Conservation (phyloP, 2,113 vertebrate genomes). For the Sardina pilchardus region DNA sequence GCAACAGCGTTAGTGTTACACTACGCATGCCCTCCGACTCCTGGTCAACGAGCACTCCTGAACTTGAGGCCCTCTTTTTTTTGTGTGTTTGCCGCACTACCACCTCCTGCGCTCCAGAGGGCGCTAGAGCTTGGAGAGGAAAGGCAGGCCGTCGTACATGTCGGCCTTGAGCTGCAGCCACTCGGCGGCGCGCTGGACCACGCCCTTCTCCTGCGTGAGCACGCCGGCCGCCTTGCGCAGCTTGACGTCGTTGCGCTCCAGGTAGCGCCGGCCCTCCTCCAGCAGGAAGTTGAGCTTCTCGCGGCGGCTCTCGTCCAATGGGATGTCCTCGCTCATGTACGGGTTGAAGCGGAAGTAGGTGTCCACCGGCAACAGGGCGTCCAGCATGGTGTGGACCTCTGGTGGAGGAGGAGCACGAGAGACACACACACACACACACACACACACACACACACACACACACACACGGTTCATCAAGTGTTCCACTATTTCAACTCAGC, state of each 20-base stretch:
- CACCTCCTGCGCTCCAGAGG: background rate
- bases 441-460: background rate
- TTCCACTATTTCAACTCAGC: too few relatives aligned
- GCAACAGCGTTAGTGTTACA: background rate
- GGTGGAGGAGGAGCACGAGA: conserved; percentile 19
- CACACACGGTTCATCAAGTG: too few relatives aligned
- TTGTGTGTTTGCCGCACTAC: background rate
- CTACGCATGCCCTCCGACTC: background rate
- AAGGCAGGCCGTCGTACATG: conserved; percentile 88
- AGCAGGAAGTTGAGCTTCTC: conserved; percentile 88
- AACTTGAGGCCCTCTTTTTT: too few relatives aligned
- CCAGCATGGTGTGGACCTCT: conserved; percentile 97
- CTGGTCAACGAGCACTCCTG: too few relatives aligned
- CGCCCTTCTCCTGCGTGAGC: conserved; percentile 82
- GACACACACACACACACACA: background rate
- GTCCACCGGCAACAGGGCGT: conserved; percentile 86
- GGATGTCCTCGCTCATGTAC: conserved; percentile 88
- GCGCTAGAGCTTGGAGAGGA: conserved; percentile 79
- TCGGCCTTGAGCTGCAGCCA: conserved; percentile 87
- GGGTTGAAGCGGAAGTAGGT: conserved; percentile 97
- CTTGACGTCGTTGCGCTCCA: conserved; percentile 90
- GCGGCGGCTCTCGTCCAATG: conserved; percentile 86
- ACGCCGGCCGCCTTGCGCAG: conserved; percentile 84
- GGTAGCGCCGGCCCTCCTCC: conserved; percentile 82
- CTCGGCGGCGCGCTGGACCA: conserved; percentile 84